A percentile compares a stretch with the other conserved stretches of the same genome.
phyloP scores from a whole-genome alignment of 2,888 invertebrate genomes.

The Pseudococcus viburni region DNA sequence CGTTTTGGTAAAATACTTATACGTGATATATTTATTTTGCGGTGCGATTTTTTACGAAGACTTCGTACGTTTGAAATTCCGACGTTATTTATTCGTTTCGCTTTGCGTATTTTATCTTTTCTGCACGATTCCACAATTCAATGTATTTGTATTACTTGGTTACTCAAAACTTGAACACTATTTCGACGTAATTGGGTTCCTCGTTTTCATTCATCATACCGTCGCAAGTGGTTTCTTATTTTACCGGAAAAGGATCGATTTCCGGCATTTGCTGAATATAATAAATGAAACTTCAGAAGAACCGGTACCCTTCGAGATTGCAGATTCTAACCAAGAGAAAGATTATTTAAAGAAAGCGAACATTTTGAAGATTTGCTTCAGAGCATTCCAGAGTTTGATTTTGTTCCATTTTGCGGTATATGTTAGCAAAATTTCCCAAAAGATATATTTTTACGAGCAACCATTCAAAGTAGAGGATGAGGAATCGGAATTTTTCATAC shows the following conservation, averaged over 20 bases:
- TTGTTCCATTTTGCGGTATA: background rate
- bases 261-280: background rate
- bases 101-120: background rate
- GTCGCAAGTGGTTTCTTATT: background rate
- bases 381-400: background rate
- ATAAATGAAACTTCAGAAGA: background rate
- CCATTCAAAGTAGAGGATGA: too few species aligned
- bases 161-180: background rate
- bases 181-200: background rate
- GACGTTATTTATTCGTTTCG: too few species aligned
- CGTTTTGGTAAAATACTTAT: background rate
- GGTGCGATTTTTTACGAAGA: background rate
- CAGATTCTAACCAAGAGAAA: too few species aligned
- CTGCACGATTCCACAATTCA: background rate
- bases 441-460: too few species aligned
- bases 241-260: background rate
- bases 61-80: background rate
- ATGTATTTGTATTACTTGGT: background rate
- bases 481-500: background rate
- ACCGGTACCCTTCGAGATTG: too few species aligned
- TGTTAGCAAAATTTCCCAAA: background rate
- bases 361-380: too few species aligned
- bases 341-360: too few species aligned
- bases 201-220: background rate
- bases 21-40: background rate